A percentile compares a stretch with the other conserved stretches of the same genome.
phyloP scores from a whole-genome alignment of 2,113 vertebrate species.

The Elachura formosa region DNA sequence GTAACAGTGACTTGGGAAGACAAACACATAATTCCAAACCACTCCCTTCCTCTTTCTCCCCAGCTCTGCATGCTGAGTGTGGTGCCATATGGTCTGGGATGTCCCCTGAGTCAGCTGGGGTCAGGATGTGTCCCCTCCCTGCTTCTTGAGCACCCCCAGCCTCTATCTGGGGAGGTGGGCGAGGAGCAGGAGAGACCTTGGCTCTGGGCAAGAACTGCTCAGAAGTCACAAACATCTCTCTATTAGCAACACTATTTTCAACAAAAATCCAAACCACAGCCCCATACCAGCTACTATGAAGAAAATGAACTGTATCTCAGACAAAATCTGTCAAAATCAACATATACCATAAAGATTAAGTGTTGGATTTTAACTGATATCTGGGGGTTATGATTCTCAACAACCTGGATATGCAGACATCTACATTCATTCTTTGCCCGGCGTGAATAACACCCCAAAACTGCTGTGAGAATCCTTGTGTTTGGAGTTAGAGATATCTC shows the following conservation, averaged over 20 bases:
- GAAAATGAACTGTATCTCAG: not conserved
- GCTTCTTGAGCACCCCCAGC: too few species aligned
- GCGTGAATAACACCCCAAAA: not conserved
- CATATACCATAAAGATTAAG: not conserved
- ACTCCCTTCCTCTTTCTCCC: not conserved
- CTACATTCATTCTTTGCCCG: not conserved
- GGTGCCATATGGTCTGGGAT: not conserved
- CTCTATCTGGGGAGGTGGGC: not conserved
- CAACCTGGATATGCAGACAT: not conserved
- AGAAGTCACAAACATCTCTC: not conserved
- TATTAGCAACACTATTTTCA: not conserved
- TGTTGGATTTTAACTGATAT: not conserved
- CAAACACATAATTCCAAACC: accelerated
- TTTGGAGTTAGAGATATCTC: not conserved
- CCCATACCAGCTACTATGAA: not conserved
- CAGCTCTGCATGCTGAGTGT: not conserved
- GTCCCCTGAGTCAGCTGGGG: not conserved
- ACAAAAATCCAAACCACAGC: not conserved
- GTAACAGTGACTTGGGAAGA: not conserved
- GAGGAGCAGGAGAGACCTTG: not conserved
- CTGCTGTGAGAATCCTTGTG: not conserved
- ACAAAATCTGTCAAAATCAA: not conserved
- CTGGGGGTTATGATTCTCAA: accelerated
- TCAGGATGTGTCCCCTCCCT: not conserved
- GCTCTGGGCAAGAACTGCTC: not conserved